These are phyloP conservation scores for Ellobius talpinus DNA, from an alignment of 2,113 vertebrate species.

Conservation along the genomic window DNA sequence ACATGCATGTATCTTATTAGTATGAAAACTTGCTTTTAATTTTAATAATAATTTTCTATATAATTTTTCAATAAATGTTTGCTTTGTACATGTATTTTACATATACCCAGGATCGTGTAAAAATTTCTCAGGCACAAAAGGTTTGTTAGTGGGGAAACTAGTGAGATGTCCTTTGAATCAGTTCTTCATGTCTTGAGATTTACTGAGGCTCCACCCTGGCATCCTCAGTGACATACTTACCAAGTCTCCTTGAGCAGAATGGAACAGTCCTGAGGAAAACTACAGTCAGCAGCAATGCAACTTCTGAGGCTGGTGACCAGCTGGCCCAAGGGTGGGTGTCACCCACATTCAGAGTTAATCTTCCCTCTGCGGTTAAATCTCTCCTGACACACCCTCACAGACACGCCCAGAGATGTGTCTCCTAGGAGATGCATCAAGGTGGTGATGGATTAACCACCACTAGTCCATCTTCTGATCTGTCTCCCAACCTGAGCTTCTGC, in stretches of 20 bases:
- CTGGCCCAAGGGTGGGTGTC: neutral
- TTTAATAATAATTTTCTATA: neutral
- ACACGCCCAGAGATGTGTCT: neutral
- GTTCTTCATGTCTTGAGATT: neutral
- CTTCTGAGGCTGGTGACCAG: neutral
- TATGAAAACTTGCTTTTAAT: neutral
- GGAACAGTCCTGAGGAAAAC: neutral
- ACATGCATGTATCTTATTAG: neutral
- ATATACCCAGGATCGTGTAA: neutral
- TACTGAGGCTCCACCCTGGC: neutral
- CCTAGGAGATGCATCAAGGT: neutral
- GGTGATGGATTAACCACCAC: neutral
- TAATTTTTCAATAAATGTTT: neutral
- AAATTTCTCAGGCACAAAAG: neutral
- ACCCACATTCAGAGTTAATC: neutral
- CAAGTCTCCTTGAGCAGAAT: neutral
- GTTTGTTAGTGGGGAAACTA: too few relatives aligned
- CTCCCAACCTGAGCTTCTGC: neutral
- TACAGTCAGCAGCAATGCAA: neutral
- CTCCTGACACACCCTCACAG: neutral
- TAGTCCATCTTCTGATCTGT: neutral
- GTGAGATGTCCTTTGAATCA: neutral
- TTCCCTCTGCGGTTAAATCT: neutral
- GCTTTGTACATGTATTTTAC: neutral
- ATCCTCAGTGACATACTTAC: neutral